Evolutionary conservation across 2,888 invertebrate species (phyloP).

Genomic region (Caenorhabditis japonica): DNA sequence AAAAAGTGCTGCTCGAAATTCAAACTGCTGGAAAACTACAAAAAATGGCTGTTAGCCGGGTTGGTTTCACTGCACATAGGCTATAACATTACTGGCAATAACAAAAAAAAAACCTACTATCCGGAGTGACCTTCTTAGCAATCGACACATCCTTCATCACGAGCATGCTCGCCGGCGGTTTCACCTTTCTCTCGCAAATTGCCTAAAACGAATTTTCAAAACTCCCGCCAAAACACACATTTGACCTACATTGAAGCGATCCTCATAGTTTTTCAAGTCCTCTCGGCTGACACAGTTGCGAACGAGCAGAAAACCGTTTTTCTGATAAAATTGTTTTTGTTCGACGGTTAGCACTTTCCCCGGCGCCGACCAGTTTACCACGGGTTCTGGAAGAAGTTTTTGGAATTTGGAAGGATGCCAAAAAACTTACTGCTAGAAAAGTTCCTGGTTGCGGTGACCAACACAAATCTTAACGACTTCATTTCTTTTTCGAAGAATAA

Average conservation of each 20-base stretch:
- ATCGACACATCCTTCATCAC: slow-evolving; percentile 85
- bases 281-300: slow-evolving; percentile 83
- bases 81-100: too few species aligned
- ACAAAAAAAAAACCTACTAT: slow-evolving; percentile 77
- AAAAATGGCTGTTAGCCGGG: too few species aligned
- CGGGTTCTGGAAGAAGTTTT: slow-evolving; percentile 18
- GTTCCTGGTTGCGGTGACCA: slow-evolving; percentile 6
- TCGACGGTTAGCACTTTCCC: slow-evolving; percentile 48
- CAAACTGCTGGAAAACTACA: too few species aligned
- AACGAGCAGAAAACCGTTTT: slow-evolving; percentile 86
- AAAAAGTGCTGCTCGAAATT: too few species aligned
- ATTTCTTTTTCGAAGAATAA: not conserved
- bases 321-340: slow-evolving; percentile 83
- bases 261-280: slow-evolving; percentile 83
- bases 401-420: not conserved
- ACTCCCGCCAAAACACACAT: not conserved
- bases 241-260: slow-evolving; percentile 53
- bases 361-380: slow-evolving; percentile 28
- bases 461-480: slow-evolving; percentile 15
- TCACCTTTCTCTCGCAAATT: slow-evolving; percentile 82
- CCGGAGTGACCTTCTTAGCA: slow-evolving; percentile 80
- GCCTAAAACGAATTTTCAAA: slow-evolving; percentile 83
- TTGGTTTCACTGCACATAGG: too few species aligned
- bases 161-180: slow-evolving; percentile 78
- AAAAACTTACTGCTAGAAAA: slow-evolving; percentile 17